Base-by-base conservation (phyloP, 2,797 vertebrate species). In the Pantherophis alleghaniensis region DNA sequence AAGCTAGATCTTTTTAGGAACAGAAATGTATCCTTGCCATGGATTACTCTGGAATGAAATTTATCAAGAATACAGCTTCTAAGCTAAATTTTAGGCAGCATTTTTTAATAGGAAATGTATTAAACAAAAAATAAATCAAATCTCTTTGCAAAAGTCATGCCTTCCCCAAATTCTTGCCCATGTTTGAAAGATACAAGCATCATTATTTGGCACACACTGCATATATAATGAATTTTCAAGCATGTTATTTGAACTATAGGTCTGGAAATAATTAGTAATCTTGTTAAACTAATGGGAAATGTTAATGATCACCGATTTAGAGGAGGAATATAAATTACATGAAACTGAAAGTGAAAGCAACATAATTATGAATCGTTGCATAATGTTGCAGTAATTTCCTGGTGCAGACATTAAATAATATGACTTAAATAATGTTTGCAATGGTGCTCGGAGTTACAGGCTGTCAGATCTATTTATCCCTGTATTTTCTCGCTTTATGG, bases 271-370 rank as follows among this genome's bases (percentile, higher is more conserved):
- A 96, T 96, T 94, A 87, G 93, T 89, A 96, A 95, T 95, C 94
- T 95, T 95, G 96, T 96, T 96, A 96, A 95, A 96, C 94, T 97
- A 97, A 97, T 95, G 95, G 95, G 94, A 94, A 88, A 91, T 28
- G 42, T 60, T 96, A 91, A 91, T 94, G 94, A 95, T 96, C 93
- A 53, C 14, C 90, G 93, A 95, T 92, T 87, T 93, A 90, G 88
- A 61, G 0, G 93, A 95, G 89, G 94, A 88, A 94, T 92, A 88
- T 93, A 92, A 95, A 90, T 92, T 96, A 93, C 86, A 92, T 86
- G 91, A 94, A 96, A 95, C 94, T 95, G 94, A 51, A 96, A 96
- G 69, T 56, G 94, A 96, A 93, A 28, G 32, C n/a, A 26, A 91
- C 90, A 69, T 89, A 94, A 53, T 87, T 91, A 83, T 66, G 53